A percentile compares a stretch with the other conserved stretches of the same genome.
Evolutionary conservation across 2,888 invertebrate species (phyloP).

Genomic region (Cosmorhoe ocellata): DNA sequence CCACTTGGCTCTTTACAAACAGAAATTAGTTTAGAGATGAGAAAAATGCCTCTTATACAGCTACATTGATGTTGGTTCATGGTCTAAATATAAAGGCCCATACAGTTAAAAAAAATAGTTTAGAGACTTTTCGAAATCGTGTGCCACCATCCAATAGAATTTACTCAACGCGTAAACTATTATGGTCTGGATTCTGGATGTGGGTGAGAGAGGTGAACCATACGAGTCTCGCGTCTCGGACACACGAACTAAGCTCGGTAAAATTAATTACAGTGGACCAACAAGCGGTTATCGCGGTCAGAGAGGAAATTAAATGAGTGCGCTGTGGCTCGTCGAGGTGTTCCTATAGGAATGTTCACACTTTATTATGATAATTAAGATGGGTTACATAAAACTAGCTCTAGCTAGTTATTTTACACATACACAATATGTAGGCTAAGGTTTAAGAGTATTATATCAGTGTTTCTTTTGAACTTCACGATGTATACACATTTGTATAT

Average conservation of each 20-base stretch:
- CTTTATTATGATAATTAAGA: constrained; percentile 8
- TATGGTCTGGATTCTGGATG: constrained; percentile 30
- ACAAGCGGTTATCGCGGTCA: constrained; percentile 67
- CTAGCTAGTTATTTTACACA: not conserved
- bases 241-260: constrained; percentile 59
- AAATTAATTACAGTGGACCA: constrained; percentile 71
- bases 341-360: constrained; percentile 45
- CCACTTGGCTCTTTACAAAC: constrained; percentile 19
- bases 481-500: no score
- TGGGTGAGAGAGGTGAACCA: constrained; percentile 37
- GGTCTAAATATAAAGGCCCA: not conserved
- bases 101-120: no score
- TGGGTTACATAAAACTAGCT: not conserved
- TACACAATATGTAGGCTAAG: no score
- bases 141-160: no score
- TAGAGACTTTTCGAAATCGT: no score
- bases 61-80: no score
- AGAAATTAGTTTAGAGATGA: constrained; percentile 9
- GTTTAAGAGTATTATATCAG: no score
- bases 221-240: constrained; percentile 31
- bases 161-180: constrained; percentile 16
- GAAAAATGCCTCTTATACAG: not conserved
- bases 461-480: not conserved
- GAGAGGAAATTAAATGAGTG: constrained; percentile 68
- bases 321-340: constrained; percentile 48